Percentiles rank a stretch among this genome's conserved stretches.
Conservation (phyloP, 2,113 vertebrate genomes). For the Zingel zingel region DNA sequence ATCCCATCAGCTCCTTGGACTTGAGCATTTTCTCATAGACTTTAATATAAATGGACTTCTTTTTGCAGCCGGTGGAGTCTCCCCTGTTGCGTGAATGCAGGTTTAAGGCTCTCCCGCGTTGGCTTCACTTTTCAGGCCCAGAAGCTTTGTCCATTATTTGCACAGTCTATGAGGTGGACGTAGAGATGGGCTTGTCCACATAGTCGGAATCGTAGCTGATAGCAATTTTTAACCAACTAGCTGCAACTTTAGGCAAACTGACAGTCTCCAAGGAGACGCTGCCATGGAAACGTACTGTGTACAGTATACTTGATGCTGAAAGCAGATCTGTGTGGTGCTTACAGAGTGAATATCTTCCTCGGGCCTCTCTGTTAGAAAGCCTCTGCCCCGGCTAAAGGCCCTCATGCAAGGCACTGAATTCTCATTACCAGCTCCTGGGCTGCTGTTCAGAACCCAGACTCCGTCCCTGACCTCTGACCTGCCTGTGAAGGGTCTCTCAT, state of each 20-base stretch:
- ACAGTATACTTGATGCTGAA: neutral
- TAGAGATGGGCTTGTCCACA: no score
- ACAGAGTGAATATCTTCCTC: slow-evolving; percentile 21
- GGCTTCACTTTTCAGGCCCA: no score
- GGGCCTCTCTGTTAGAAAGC: neutral
- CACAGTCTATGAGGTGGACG: no score
- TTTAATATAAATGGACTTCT: no score
- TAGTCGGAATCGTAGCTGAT: no score
- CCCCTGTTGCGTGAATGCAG: no score
- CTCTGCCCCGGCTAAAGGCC: slow-evolving; percentile 26
- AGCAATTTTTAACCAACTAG: neutral
- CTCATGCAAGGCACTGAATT: slow-evolving; percentile 18
- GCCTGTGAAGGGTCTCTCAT: neutral
- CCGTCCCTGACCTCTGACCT: slow-evolving; percentile 18
- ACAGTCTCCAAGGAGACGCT: neutral
- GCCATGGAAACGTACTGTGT: slow-evolving; percentile 21
- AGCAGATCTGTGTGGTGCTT: neutral
- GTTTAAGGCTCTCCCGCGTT: no score
- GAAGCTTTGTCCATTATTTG: no score
- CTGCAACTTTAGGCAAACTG: neutral
- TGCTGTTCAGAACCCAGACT: neutral
- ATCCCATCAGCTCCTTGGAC: no score
- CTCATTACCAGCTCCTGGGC: neutral
- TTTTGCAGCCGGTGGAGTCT: no score
- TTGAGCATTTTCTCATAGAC: no score